Base-by-base conservation (phyloP, 2,113 vertebrate species). In the Periophthalmodon schlosseri region DNA sequence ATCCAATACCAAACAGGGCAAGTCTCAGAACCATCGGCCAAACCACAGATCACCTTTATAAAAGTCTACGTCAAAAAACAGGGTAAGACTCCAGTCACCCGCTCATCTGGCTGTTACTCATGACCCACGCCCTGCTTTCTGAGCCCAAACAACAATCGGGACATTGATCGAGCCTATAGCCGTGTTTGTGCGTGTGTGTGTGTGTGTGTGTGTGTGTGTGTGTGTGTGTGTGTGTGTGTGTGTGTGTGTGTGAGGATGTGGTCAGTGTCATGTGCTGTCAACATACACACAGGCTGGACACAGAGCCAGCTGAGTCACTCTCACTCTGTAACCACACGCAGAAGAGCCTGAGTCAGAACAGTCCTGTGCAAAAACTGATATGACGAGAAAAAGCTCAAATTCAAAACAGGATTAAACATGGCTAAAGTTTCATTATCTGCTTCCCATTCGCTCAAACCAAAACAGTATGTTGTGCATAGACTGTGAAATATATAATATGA, bases 191-290 rank as follows among this genome's bases (percentile, higher is more conserved):
- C 6, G 36, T 39, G 36, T 39, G 36, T 39, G 39, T 10, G 9
- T 44, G 14, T 23, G 33, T 76, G 78, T 44, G 8, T 39, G 36
- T 39, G 36, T 39, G 36, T 39, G 36, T 21, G n/a, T 61, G 69
- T 76, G 58, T 63, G 74, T 50, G 72, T 60, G 21, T 36, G 70
- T 61, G 46, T 52, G 18, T 20, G 18, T 18, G 21, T 76, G 78
- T 28, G 28, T 28, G 28, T 28, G 28, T 28, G 28, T 28, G 28
- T 28, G 39, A n/a, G 72, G 68, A 78, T 67, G 70, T 61, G 56
- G 61, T 83, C 79, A 77, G 71, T 46, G 67, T 88, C 89, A 90
- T 86, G 89, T 80, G 82, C 70, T 49, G 76, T 84, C 78, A 56
- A 81, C 83, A 86, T 84, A 85, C 80, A 84, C 83, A 88, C 78